Evolutionary conservation across 2,113 vertebrate genomes (phyloP), one percentile per base, ranked within the genome.

Genomic region (Actinemys pallida): DNA sequence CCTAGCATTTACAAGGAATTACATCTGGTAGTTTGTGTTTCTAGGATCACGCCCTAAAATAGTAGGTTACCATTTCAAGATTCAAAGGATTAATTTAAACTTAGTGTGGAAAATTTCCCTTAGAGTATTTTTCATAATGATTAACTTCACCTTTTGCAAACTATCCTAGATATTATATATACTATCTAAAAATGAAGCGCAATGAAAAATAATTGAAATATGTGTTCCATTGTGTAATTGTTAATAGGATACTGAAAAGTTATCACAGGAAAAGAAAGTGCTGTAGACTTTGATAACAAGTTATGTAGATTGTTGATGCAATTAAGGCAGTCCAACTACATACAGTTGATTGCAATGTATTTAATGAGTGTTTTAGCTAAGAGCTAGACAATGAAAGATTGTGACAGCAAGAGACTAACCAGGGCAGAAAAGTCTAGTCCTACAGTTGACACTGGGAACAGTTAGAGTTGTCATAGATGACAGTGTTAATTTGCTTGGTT

Each of bases 401-500:
- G 82, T 90, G 83, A 94, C 93, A 94, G 53, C 1, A 0, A 82
- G 56, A 94, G 56, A 85, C 86, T 84, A 94, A 80, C 57, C 49
- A 3, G 39, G 10, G 72, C 83, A 90, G 75, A 88, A 80, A 69
- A 89, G 16, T 52, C 56, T 92, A 0, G 0, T 89, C 78, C 53
- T 72, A 49, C 53, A 83, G 56, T 86, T 90, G n/a, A 96, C 24
- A 13, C 2, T 27, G 81, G 50, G 56, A 54, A 87, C 52, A 86
- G 79, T 50, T 91, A 42, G 22, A 39, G 59, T 56, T 96, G 89
- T 85, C 91, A 76, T 89, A 95, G 56, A 79, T 91, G 49, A 94
- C 93, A 95, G 83, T 8, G 5, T 22, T 93, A 83, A 86, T 83
- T 94, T 95, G 24, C 65, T 96, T 89, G 27, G 81, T 96, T 29